These are phyloP conservation scores for Ischnus inquisitorius DNA, from an alignment of 2,888 invertebrate genomes.

Conservation along the genomic window DNA sequence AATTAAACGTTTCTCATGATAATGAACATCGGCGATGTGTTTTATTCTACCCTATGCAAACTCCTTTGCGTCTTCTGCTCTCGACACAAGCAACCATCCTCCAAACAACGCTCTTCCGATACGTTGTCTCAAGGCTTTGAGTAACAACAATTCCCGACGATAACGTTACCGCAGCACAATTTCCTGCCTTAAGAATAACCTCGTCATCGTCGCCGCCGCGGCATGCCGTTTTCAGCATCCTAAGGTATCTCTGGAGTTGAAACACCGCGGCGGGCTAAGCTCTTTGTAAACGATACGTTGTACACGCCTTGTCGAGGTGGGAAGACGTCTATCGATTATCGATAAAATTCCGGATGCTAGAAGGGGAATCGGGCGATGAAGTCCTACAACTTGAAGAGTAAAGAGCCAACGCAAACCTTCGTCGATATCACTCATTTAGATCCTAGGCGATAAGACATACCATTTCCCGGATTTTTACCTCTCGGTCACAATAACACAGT, in stretches of 20 bases:
- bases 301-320: not conserved
- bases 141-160: not conserved
- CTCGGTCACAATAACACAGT: not conserved
- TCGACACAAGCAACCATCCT: not conserved
- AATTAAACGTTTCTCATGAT: no score
- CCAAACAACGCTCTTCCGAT: not conserved
- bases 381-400: not conserved
- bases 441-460: not conserved
- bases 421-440: not conserved
- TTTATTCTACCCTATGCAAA: not conserved
- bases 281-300: not conserved
- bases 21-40: not conserved
- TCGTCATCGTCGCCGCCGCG: not conserved
- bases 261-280: not conserved
- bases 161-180: constrained; percentile 51
- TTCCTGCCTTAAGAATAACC: constrained; percentile 45
- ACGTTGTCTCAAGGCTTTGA: not conserved
- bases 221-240: not conserved
- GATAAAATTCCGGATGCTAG: constrained; percentile 21
- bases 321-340: constrained; percentile 21
- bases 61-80: not conserved
- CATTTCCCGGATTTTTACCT: not conserved
- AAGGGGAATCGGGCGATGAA: not conserved
- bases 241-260: not conserved
- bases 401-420: not conserved